A percentile compares a stretch with the other conserved stretches of the same genome.
Evolutionary conservation across 2,888 invertebrate genomes (phyloP).

Genomic region (Phortica magna): DNA sequence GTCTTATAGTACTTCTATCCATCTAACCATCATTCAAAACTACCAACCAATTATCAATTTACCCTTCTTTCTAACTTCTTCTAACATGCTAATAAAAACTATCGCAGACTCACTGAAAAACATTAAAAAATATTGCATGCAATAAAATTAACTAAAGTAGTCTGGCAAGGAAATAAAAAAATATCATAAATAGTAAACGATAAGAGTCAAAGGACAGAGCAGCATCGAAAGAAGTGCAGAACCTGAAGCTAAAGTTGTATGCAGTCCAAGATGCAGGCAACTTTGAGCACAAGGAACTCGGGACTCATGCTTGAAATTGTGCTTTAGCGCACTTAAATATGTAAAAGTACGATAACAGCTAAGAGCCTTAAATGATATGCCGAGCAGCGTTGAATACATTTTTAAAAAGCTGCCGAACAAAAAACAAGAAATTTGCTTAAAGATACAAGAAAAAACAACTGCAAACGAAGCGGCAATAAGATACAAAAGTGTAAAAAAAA

Average conservation of each 20-base stretch:
- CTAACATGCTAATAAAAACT: too few species aligned
- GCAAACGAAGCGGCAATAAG: not conserved
- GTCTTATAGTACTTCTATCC: not conserved
- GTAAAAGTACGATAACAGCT: conserved; percentile 33
- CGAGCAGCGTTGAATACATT: not conserved
- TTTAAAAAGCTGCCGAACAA: conserved; percentile 30
- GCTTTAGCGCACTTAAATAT: conserved; percentile 22
- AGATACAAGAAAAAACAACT: not conserved
- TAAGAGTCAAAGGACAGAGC: not conserved
- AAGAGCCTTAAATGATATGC: conserved; percentile 37
- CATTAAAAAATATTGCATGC: not conserved
- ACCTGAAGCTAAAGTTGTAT: not conserved
- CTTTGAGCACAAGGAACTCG: not conserved
- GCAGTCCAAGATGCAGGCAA: not conserved
- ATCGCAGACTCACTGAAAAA: not conserved
- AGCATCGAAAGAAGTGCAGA: not conserved
- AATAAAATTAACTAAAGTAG: conserved; percentile 3
- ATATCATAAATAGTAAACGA: conserved; percentile 1
- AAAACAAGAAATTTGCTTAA: not conserved
- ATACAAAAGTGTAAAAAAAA: not conserved
- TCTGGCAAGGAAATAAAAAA: not conserved
- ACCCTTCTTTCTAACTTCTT: too few species aligned
- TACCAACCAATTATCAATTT: too few species aligned
- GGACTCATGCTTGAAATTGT: not conserved
- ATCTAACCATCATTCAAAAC: not conserved